Evolutionary conservation across 2,888 invertebrate species (phyloP), one percentile per base, ranked within the genome.

Genomic region (Morpho achilles): DNA sequence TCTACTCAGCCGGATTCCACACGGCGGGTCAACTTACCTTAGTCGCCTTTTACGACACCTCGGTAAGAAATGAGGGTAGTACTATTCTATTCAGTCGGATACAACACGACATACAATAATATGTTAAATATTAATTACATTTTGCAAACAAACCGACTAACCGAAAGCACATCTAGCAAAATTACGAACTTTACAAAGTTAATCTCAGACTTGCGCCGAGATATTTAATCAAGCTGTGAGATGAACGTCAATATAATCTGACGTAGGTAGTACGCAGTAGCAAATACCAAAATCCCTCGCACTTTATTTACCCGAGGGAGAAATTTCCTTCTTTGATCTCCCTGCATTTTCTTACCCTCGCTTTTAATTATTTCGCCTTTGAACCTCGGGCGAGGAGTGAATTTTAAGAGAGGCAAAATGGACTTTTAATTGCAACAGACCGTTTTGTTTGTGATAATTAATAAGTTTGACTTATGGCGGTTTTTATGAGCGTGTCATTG

Each of bases 381-480:
- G 82, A 84, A 81, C 79, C 76, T 75, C 81, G 74, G 73, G 76
- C 82, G 83, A 74, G 81, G 77, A 80, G 78, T 81, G 87, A 88
- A 89, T 89, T 88, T 88, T 84, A 87, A 89, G 84, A 87, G 84
- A 79, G 82, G 82, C 83, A 80, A 87, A 88, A 89, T 85, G 84
- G 80, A 83, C 84, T 82, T 84, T 87, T 89, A 88, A 89, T 89
- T 89, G 85, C 80, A 75, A 71, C 74, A 66, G 74, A 69, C 77
- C 75, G 76, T 84, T 84, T 82, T 82, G 84, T 87, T 84, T 82
- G 82, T 77, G 79, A 85, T 86, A 82, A 86, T 86, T 85, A 87
- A 83, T 86, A 80, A 76, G 74, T 81, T 80, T 68, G 67, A 70
- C 49, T 59, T 62, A 50, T 42, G 54, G 47, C 47, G 54, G 48